Percentiles rank a stretch among this genome's conserved stretches.
phyloP scores from a whole-genome alignment of 2,113 vertebrate genomes.

The Callorhinus ursinus region DNA sequence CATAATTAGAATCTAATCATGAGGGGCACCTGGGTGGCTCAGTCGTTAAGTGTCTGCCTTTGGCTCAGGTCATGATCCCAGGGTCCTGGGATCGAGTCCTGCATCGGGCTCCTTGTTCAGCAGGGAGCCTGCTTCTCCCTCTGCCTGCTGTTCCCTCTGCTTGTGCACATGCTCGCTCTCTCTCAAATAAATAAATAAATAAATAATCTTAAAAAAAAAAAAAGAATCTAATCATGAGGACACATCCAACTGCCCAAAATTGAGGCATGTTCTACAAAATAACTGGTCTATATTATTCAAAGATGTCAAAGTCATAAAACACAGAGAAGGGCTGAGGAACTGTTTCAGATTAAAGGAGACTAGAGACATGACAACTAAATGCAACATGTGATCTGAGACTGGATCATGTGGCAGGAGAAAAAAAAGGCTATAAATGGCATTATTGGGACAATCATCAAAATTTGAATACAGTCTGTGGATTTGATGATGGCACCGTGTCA shows the following conservation, averaged over 20 bases:
- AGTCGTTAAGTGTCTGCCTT: neutral
- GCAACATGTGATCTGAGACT: neutral
- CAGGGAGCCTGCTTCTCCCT: too few species aligned
- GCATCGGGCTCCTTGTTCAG: too few species aligned
- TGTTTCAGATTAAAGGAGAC: neutral
- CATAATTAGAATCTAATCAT: neutral
- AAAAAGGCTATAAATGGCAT: neutral
- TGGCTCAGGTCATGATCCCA: too few species aligned
- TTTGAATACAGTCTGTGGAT: neutral
- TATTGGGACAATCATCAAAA: neutral
- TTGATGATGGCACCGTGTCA: neutral
- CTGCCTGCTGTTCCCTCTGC: too few species aligned
- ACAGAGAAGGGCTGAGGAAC: neutral
- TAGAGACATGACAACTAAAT: neutral
- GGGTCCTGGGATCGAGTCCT: too few species aligned
- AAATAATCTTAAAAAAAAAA: neutral
- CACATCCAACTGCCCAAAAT: neutral
- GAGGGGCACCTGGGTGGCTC: neutral
- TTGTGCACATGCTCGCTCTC: too few species aligned
- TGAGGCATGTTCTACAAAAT: neutral
- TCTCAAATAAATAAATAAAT: neutral
- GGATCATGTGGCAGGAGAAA: accelerated
- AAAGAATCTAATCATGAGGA: neutral
- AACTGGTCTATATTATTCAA: neutral
- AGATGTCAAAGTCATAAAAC: neutral